phyloP scores from a whole-genome alignment of 2,797 vertebrate genomes.

The Sorex maritimensis region DNA sequence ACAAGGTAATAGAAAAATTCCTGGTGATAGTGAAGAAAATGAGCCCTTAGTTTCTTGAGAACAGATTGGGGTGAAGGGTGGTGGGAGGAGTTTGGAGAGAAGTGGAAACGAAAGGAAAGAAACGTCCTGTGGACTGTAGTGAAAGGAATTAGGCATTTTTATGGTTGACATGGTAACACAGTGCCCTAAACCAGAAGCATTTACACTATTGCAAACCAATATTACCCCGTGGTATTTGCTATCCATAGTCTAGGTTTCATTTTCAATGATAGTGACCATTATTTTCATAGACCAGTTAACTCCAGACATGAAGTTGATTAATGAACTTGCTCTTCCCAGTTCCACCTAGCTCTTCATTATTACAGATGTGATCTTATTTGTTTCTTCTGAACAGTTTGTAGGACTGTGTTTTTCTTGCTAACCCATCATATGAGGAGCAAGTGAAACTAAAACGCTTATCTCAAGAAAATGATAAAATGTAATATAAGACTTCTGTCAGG shows the following conservation, averaged over 20 bases:
- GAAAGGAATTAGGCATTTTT: too few species aligned
- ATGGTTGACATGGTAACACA: too few species aligned
- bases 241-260: neutral
- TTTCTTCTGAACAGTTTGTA: constrained; percentile 2
- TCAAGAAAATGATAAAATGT: constrained; percentile 52
- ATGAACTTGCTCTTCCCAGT: neutral
- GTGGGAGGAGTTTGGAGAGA: too few species aligned
- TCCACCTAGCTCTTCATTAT: neutral
- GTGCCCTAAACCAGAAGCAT: too few species aligned
- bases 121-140: too few species aligned
- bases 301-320: neutral
- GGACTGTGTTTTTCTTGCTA: neutral
- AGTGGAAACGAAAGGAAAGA: too few species aligned
- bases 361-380: neutral
- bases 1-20: too few species aligned
- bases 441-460: constrained; percentile 1
- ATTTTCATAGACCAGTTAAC: neutral
- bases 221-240: neutral
- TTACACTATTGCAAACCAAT: neutral
- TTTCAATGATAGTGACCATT: neutral
- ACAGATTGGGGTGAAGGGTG: too few species aligned
- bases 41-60: too few species aligned
- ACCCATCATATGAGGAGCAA: neutral
- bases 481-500: constrained; percentile 10
- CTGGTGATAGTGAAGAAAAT: too few species aligned